A percentile compares a stretch with the other conserved stretches of the same genome.
These are phyloP conservation scores for Pterocles orientalis DNA, from an alignment of 2,113 vertebrate genomes.

Conservation along the genomic window DNA sequence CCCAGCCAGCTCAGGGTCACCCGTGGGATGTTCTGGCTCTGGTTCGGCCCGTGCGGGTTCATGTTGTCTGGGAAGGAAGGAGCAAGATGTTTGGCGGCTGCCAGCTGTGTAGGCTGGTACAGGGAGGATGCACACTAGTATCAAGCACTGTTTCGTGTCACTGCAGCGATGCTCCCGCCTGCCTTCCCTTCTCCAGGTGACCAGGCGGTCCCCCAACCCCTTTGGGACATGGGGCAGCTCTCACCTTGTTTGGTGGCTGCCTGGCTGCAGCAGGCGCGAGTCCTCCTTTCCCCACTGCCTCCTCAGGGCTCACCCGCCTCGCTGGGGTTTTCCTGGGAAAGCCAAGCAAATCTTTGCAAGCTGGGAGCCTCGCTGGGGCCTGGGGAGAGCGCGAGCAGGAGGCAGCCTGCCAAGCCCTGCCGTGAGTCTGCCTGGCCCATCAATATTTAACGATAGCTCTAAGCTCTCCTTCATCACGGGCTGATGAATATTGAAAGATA, in stretches of 20 bases:
- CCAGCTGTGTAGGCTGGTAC: background rate
- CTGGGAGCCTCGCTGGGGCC: fast-evolving
- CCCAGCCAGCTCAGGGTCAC: background rate
- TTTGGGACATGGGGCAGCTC: background rate
- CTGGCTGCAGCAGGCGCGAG: background rate
- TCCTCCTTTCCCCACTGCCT: background rate
- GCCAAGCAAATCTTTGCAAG: background rate
- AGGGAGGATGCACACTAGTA: background rate
- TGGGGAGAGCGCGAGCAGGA: background rate
- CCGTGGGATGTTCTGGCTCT: fast-evolving
- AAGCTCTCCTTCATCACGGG: slow-evolving; percentile 47
- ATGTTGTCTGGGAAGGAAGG: background rate
- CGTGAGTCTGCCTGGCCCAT: slow-evolving; percentile 40
- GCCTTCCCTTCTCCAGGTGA: background rate
- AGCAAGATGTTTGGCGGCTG: background rate
- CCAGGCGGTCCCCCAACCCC: background rate
- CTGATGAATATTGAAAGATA: slow-evolving; percentile 70
- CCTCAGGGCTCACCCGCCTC: background rate
- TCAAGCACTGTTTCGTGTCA: background rate
- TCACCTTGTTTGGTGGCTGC: background rate
- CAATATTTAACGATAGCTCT: slow-evolving; percentile 69
- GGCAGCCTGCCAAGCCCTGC: slow-evolving; percentile 48
- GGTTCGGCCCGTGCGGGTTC: background rate
- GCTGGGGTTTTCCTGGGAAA: background rate
- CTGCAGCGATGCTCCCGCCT: background rate